Percentiles rank a stretch among this genome's conserved stretches.
These are phyloP conservation scores for Furcifer pardalis DNA, from an alignment of 2,797 vertebrate species.

Conservation along the genomic window DNA sequence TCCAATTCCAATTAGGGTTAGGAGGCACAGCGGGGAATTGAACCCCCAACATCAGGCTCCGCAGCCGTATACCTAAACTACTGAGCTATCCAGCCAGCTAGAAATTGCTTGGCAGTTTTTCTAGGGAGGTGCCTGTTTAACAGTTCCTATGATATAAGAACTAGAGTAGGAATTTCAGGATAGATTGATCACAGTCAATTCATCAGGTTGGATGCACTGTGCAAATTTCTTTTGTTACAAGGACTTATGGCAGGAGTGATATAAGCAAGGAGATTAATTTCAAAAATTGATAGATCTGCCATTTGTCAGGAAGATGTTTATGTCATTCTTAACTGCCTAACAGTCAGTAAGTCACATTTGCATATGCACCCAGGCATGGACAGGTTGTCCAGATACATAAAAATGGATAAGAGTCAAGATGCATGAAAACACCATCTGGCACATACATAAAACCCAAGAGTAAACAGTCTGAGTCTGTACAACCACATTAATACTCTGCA, in stretches of 20 bases:
- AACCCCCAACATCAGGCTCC: no score
- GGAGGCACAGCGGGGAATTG: no score
- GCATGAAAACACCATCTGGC: constrained; percentile 1
- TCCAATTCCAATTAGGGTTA: no score
- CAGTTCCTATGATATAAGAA: background rate
- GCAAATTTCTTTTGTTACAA: background rate
- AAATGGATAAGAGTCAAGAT: fast-evolving
- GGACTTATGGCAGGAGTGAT: background rate
- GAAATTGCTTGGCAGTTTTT: fast-evolving
- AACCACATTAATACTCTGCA: background rate
- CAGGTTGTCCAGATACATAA: background rate
- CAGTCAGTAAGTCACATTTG: constrained; percentile 4
- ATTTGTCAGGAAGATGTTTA: constrained; percentile 2
- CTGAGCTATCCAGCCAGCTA: no score
- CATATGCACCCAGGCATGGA: background rate
- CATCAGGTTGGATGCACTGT: fast-evolving
- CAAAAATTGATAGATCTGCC: background rate
- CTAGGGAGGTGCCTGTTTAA: background rate
- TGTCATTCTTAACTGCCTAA: background rate
- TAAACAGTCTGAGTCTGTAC: background rate
- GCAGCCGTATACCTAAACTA: no score
- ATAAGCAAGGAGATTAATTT: constrained; percentile 1
- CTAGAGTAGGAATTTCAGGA: background rate
- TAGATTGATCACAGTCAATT: background rate
- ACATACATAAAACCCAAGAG: background rate